A percentile compares a stretch with the other conserved stretches of the same genome.
These are phyloP conservation scores for Hozukius guyotensis DNA, from an alignment of 2,797 vertebrate species.

Conservation along the genomic window DNA sequence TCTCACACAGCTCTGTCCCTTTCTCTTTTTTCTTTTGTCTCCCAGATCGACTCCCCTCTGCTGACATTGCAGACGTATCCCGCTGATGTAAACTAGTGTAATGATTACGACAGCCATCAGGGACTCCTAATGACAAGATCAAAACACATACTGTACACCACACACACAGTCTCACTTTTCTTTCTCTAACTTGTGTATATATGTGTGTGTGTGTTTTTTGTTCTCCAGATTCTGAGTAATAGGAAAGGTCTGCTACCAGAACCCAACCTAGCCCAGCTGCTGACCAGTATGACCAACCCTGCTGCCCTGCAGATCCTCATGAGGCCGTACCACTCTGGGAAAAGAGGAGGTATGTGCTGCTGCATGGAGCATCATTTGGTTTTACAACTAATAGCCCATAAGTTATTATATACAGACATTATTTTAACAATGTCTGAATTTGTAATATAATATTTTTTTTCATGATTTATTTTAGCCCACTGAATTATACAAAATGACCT, in stretches of 20 bases:
- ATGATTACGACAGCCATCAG: constrained; percentile 63
- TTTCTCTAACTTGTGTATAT: constrained; percentile 30
- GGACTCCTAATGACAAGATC: constrained; percentile 64
- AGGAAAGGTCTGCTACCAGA: constrained; percentile 95
- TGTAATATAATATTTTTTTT: background rate
- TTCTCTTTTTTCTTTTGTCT: constrained; percentile 20
- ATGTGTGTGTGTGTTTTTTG: background rate
- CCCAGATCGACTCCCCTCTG: constrained; percentile 31
- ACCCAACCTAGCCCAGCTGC: constrained; percentile 92
- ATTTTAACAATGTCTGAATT: background rate
- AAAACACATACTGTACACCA: constrained; percentile 48
- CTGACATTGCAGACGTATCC: constrained; percentile 63
- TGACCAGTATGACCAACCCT: constrained; percentile 95
- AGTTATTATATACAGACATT: background rate
- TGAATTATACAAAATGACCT: background rate
- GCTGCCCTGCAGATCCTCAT: constrained; percentile 94
- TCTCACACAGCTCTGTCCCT: constrained; percentile 1
- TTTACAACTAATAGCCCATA: background rate
- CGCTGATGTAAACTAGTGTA: constrained; percentile 75
- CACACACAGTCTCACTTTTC: constrained; percentile 5
- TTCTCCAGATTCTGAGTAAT: constrained; percentile 89
- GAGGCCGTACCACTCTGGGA: constrained; percentile 89
- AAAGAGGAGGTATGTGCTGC: constrained; percentile 84
- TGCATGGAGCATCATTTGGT: background rate
- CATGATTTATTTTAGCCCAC: background rate